Percentiles rank a stretch among this genome's conserved stretches.
These are phyloP conservation scores for Heliconius aoede DNA, from an alignment of 2,888 invertebrate genomes.

Conservation along the genomic window DNA sequence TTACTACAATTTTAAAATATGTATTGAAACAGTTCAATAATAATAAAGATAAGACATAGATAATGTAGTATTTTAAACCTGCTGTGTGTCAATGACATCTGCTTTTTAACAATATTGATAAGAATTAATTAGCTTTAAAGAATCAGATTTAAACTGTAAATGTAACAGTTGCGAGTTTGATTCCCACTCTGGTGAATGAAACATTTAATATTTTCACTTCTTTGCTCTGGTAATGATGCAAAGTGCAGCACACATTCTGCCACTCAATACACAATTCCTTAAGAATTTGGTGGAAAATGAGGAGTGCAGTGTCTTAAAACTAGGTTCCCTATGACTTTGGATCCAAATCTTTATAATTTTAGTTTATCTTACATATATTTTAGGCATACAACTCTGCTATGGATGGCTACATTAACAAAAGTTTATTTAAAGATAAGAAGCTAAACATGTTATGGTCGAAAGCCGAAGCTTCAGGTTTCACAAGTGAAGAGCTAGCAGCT, in stretches of 20 bases:
- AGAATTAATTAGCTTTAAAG: slow-evolving; percentile 1
- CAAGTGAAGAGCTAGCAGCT: slow-evolving; percentile 90
- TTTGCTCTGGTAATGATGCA: too few species aligned
- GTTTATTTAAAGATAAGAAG: slow-evolving; percentile 94
- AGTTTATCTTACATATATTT: too few species aligned
- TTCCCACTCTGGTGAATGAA: too few species aligned
- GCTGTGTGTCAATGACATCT: slow-evolving; percentile 24
- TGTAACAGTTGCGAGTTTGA: too few species aligned
- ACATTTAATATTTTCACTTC: too few species aligned
- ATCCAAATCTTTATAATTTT: background rate
- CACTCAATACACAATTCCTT: too few species aligned
- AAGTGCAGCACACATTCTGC: too few species aligned
- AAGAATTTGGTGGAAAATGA: too few species aligned
- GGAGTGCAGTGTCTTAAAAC: too few species aligned
- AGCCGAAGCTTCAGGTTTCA: slow-evolving; percentile 94
- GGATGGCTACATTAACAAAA: slow-evolving; percentile 88
- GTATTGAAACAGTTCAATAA: background rate
- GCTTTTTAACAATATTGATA: slow-evolving; percentile 8
- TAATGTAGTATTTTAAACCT: background rate
- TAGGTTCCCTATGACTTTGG: background rate
- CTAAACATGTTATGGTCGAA: slow-evolving; percentile 95
- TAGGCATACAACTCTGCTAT: slow-evolving; percentile 70
- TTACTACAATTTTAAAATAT: background rate
- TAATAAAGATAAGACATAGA: slow-evolving; percentile 13
- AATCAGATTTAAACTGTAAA: background rate